A percentile compares a stretch with the other conserved stretches of the same genome.
Conservation (phyloP, 1,140 invertebrate genomes). For the Drosophila murphyi region DNA sequence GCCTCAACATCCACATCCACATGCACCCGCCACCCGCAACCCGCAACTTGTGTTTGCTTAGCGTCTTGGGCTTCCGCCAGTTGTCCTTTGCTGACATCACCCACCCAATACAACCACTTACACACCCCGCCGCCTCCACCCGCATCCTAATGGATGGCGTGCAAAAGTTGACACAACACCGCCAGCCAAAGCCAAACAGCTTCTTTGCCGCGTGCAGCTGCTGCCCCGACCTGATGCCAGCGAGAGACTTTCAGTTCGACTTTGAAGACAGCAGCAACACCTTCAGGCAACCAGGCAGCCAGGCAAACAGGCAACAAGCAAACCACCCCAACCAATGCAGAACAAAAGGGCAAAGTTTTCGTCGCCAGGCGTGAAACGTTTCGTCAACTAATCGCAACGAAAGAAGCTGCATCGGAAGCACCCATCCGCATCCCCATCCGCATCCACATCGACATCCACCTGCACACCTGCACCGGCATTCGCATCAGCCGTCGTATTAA, state of each 20-base stretch:
- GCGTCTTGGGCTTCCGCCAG: conserved; percentile 56
- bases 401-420: conserved; percentile 12
- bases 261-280: conserved; percentile 11
- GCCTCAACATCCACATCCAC: conserved; percentile 48
- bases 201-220: conserved; percentile 65
- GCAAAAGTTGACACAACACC: conserved; percentile 82
- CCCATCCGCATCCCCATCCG: conserved; percentile 1
- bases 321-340: conserved; percentile 5
- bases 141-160: conserved; percentile 66
- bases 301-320: no score
- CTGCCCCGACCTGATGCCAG: conserved; percentile 32
- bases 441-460: conserved; percentile 9
- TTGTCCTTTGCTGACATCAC: conserved; percentile 9
- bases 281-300: not conserved
- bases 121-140: not conserved
- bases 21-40: conserved; percentile 27
- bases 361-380: conserved; percentile 68
- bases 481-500: conserved; percentile 8
- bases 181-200: conserved; percentile 69
- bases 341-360: conserved; percentile 75
- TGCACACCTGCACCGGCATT: conserved; percentile 5
- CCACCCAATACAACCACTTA: no score
- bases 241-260: conserved; percentile 12
- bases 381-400: conserved; percentile 68
- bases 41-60: conserved; percentile 67